Conservation (phyloP, 2,888 invertebrate species). For the Drosophila fungiperda region DNA sequence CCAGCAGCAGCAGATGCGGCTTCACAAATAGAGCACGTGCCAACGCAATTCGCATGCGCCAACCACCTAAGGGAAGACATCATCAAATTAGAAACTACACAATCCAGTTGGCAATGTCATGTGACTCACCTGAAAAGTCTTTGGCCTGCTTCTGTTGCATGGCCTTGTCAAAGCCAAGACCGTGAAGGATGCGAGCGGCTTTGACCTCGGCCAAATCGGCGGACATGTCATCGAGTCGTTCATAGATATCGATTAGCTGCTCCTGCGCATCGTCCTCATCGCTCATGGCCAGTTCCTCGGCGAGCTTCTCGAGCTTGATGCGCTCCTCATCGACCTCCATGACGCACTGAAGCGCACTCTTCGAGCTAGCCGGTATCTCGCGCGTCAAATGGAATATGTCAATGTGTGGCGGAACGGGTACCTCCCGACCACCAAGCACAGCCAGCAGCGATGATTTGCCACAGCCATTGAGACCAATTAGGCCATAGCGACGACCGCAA, state of each 20-base stretch:
- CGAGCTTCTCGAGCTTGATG: conserved; percentile 94
- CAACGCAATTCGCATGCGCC: conserved; percentile 99
- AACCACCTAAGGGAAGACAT: conserved; percentile 88
- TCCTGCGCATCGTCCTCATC: conserved; percentile 97
- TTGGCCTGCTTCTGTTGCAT: conserved; percentile 95
- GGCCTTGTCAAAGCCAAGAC: conserved; percentile 95
- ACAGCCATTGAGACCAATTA: conserved; percentile 98
- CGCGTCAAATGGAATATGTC: conserved; percentile 98
- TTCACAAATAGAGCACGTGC: conserved; percentile 99
- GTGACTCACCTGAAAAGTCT: conserved; percentile 89
- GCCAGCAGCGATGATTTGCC: conserved; percentile 98
- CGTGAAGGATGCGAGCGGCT: conserved; percentile 97
- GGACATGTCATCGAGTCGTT: conserved; percentile 97
- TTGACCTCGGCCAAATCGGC: conserved; percentile 97
- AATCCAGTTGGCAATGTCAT: neutral
- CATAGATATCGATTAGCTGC: conserved; percentile 98
- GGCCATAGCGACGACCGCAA: conserved; percentile 97
- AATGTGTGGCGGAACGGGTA: conserved; percentile 97
- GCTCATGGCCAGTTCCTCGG: conserved; percentile 94
- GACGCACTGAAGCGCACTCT: conserved; percentile 97
- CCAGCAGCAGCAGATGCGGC: conserved; percentile 97
- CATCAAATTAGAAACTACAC: neutral
- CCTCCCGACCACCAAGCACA: conserved; percentile 95
- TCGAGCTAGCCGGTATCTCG: conserved; percentile 99
- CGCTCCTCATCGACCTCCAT: conserved; percentile 99